Conservation (phyloP, 2,888 invertebrate genomes). For the Pachydiplax longipennis region DNA sequence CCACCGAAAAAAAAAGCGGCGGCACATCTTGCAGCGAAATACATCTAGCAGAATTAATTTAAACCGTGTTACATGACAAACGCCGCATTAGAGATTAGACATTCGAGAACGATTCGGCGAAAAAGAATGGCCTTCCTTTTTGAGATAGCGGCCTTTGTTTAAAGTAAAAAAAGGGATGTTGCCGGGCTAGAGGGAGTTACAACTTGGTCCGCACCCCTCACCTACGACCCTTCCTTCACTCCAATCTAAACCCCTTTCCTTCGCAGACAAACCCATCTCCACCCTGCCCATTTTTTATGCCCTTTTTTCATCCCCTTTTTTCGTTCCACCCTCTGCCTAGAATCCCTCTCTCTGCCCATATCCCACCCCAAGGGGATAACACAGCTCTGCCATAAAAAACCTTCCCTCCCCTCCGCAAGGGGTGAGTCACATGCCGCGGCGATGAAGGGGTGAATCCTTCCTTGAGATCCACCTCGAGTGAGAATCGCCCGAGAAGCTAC, state of each 20-base stretch:
- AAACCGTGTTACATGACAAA: neutral
- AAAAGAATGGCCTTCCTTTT: neutral
- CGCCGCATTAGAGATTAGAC: neutral
- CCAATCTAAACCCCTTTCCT: neutral
- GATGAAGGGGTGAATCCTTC: neutral
- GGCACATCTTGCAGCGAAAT: neutral
- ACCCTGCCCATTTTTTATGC: constrained; percentile 28
- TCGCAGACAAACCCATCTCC: neutral
- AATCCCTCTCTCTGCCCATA: neutral
- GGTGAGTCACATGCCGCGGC: neutral
- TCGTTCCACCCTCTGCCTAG: neutral
- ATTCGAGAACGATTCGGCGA: neutral
- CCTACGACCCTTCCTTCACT: neutral
- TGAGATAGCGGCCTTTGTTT: neutral
- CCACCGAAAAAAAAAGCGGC: too few species aligned
- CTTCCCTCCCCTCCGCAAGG: neutral
- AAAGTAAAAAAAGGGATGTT: neutral
- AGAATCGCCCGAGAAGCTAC: neutral
- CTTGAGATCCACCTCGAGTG: neutral
- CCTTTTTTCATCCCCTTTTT: constrained; percentile 17
- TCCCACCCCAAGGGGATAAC: neutral
- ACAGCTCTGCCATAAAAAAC: neutral
- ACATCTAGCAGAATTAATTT: neutral
- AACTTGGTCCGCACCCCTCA: neutral
- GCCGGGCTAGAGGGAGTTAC: neutral